phyloP scores from a whole-genome alignment of 2,113 vertebrate species.

The Phoxinus phoxinus region DNA sequence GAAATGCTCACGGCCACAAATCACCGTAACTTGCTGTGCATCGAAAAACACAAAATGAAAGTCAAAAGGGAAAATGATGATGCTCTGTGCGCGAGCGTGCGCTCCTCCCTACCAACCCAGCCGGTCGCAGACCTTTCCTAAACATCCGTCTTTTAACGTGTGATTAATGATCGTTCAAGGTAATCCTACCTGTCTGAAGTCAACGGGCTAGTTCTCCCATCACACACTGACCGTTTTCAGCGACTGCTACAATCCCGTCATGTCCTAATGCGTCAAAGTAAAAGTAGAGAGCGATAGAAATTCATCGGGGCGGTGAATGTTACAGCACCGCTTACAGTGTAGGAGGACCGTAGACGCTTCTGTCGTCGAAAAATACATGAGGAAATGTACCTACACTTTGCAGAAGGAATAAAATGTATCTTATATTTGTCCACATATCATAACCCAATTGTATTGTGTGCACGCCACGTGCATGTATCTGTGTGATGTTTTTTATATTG shows the following conservation, averaged over 20 bases:
- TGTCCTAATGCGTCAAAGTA: constrained; percentile 64
- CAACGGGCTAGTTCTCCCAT: constrained; percentile 55
- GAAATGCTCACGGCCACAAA: background rate
- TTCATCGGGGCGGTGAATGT: constrained; percentile 59
- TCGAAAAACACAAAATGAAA: constrained; percentile 55
- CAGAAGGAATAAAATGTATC: background rate
- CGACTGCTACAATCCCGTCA: constrained; percentile 58
- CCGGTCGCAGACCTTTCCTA: background rate
- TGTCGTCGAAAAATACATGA: background rate
- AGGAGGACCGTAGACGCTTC: constrained; percentile 68
- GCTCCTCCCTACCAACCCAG: constrained; percentile 34
- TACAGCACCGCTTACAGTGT: constrained; percentile 76
- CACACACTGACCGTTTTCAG: constrained; percentile 50
- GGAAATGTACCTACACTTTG: background rate
- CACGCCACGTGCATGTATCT: background rate
- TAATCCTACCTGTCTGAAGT: constrained; percentile 60
- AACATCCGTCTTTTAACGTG: background rate
- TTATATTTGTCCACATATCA: background rate
- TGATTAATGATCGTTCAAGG: background rate
- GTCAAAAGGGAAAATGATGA: constrained; percentile 48
- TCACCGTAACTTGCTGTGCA: constrained; percentile 32
- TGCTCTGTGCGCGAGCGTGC: constrained; percentile 36
- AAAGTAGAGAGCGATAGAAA: constrained; percentile 62
- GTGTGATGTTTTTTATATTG: background rate
- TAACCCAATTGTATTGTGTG: background rate